Evolutionary conservation across 1,140 invertebrate genomes (phyloP).

Genomic region (Rhagoletis pomonella): DNA sequence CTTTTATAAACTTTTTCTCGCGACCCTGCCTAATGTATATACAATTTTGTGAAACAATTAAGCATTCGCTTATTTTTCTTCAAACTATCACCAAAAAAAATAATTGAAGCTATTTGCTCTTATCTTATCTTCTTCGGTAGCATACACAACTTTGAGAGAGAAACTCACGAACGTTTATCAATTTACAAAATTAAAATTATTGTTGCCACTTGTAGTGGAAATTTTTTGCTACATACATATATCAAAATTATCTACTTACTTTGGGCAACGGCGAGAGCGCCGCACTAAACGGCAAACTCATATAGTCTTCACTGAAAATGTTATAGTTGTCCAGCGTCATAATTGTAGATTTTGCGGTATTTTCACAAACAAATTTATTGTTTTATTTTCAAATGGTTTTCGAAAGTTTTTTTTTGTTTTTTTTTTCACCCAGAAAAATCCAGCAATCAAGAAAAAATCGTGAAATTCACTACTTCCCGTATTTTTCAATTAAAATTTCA

Average conservation of each 20-base stretch:
- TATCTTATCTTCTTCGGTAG: not conserved
- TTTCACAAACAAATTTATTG: not conserved
- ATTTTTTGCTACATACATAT: not conserved
- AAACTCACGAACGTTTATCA: too few relatives aligned
- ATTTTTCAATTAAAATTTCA: not conserved
- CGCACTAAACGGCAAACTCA: constrained; percentile 64
- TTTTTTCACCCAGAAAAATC: too few relatives aligned
- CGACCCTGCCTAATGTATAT: too few relatives aligned
- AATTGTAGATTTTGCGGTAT: not conserved
- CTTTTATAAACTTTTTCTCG: too few relatives aligned
- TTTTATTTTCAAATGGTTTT: not conserved
- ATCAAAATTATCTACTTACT: constrained; percentile 63
- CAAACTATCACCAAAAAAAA: too few relatives aligned
- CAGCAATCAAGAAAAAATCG: not conserved
- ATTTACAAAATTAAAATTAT: too few relatives aligned
- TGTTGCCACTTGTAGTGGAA: too few relatives aligned
- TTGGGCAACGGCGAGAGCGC: constrained; percentile 71
- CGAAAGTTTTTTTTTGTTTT: not conserved
- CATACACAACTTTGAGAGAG: too few relatives aligned
- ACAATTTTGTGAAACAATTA: too few relatives aligned
- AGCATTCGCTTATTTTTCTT: too few relatives aligned
- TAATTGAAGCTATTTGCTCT: not conserved
- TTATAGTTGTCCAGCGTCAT: constrained; percentile 72
- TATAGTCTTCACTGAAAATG: constrained; percentile 70
- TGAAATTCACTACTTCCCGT: not conserved